phyloP scores from a whole-genome alignment of 92 coral and sea anemone species.

The Epizoanthus scotinus region DNA sequence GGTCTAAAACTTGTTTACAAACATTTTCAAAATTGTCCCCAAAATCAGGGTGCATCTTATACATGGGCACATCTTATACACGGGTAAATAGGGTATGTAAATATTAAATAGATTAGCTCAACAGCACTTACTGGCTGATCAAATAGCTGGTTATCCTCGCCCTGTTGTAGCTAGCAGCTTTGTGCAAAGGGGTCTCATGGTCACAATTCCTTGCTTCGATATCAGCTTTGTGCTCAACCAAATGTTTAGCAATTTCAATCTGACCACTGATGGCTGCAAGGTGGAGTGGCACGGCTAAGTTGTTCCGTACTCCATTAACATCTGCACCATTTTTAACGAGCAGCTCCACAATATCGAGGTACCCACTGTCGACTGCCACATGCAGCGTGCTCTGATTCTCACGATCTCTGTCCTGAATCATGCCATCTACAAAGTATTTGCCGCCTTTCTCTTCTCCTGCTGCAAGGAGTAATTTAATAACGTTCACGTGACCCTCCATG shows the following conservation, averaged over 20 bases:
- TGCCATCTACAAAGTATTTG: constrained; percentile 25
- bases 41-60: too few species aligned
- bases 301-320: constrained; percentile 72
- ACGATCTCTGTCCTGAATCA: constrained; percentile 69
- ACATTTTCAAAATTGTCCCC: too few species aligned
- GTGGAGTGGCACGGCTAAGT: constrained; percentile 89
- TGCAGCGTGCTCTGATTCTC: constrained; percentile 91
- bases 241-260: constrained; percentile 66
- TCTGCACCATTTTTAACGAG: constrained; percentile 86
- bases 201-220: constrained; percentile 85
- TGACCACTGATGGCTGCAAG: constrained; percentile 93
- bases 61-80: too few species aligned
- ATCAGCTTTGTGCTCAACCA: constrained; percentile 75
- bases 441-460: constrained; percentile 64
- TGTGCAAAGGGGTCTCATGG: constrained; percentile 96
- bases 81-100: too few species aligned
- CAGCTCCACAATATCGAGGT: constrained; percentile 67
- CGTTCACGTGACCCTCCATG: constrained; percentile 73
- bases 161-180: constrained; percentile 83
- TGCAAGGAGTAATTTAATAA: constrained; percentile 57
- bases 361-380: constrained; percentile 84
- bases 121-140: constrained; percentile 64
- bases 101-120: too few species aligned
- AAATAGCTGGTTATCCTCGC: constrained; percentile 63
- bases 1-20: too few species aligned